Evolutionary conservation across 1,140 invertebrate species (phyloP), one percentile per base, ranked within the genome.

Genomic region (Diorhabda carinulata): DNA sequence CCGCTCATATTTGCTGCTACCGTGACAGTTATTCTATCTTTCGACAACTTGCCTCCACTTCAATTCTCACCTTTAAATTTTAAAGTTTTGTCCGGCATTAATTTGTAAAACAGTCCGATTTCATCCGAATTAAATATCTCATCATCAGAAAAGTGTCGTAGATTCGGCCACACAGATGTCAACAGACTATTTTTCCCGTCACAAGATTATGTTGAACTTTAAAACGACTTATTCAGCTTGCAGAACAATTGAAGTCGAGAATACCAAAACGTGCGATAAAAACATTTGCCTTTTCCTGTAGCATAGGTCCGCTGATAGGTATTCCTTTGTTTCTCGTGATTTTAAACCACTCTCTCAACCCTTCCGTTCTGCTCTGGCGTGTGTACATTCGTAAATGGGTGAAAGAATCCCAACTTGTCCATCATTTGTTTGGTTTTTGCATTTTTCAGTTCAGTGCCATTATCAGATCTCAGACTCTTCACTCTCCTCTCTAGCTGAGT

Each of bases 101-200:
- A 25, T 25, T 25, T 25, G 25, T 25, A 25, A 25, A 25, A 25
- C 25, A 25, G 25, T 25, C 25, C 25, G 25, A 1, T 82, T 75
- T 83, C 81, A 71, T 84, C 80, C 9, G 74, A 75, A 73, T 83
- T 84, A 77, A 83, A 71, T 83, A 67, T 61, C 0, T 67, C 57
- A 25, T 67, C 66, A 61, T 68, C 44, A 59, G 25, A 59, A 64
- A 62, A 63, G 1, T 68, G 42, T 64, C 67, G 43, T 45, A 68
- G 3, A 56, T 5, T 65, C 43, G 59, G 59, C 67, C 60, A 68
- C 45, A 68, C 44, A 43, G 8, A 43, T 44, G 9, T 40, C 61
- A 72, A 63, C 71, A 64, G 58, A 43, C 59, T 67, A 71, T 74
- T 66, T 73, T 72, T 66, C 65, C 72, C 45, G 43, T 25, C 0